These are phyloP conservation scores for Chrysolina americana DNA, from an alignment of 2,888 invertebrate genomes.

Conservation along the genomic window DNA sequence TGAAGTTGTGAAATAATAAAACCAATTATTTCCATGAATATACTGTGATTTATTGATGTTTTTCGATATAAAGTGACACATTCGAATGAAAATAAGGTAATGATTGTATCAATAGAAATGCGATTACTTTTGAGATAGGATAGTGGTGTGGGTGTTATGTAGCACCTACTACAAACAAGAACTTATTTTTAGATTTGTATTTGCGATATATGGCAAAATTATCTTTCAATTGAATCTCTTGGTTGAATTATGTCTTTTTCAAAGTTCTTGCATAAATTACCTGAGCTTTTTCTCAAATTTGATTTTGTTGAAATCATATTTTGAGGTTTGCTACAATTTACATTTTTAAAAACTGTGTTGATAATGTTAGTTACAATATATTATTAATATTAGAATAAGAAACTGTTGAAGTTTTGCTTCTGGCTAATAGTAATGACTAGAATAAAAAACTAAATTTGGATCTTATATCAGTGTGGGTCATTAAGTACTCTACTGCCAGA, in stretches of 20 bases:
- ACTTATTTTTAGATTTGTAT: constrained; percentile 58
- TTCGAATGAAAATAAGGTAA: constrained; percentile 49
- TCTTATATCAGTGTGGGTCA: constrained; percentile 47
- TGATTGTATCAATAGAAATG: constrained; percentile 29
- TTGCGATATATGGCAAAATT: constrained; percentile 50
- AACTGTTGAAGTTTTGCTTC: constrained; percentile 29
- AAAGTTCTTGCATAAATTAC: constrained; percentile 33
- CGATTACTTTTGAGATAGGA: constrained; percentile 29
- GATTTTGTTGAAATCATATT: constrained; percentile 3
- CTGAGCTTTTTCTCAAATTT: not conserved
- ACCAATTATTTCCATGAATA: constrained; percentile 53
- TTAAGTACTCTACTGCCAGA: constrained; percentile 37
- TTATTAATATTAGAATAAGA: constrained; percentile 12
- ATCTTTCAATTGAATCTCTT: constrained; percentile 41
- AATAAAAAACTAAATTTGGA: constrained; percentile 54
- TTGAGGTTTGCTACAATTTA: constrained; percentile 16
- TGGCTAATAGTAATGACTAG: constrained; percentile 53
- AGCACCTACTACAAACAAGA: constrained; percentile 47
- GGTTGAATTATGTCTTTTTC: constrained; percentile 12
- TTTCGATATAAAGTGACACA: constrained; percentile 48
- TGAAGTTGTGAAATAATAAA: constrained; percentile 54
- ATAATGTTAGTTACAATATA: not conserved
- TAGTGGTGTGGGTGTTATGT: constrained; percentile 58
- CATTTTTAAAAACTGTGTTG: constrained; percentile 3
- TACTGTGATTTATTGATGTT: constrained; percentile 52